Conservation (phyloP, 1,140 invertebrate genomes). For the Aphelinus certus region DNA sequence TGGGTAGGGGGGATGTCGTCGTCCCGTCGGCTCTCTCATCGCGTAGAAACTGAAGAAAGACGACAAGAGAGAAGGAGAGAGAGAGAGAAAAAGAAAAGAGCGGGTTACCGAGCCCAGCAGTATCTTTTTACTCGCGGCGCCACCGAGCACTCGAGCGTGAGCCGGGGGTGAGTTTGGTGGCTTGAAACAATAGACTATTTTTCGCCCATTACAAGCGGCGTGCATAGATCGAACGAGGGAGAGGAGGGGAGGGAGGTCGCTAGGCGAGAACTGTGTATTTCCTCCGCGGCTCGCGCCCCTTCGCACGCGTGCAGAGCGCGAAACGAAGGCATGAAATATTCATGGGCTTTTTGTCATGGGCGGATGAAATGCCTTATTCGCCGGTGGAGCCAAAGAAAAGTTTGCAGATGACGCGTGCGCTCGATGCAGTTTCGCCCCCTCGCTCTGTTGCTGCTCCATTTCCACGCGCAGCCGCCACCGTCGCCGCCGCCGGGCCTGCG, state of each 20-base stretch:
- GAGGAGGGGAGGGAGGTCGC: not conserved
- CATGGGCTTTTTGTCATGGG: conserved; percentile 7
- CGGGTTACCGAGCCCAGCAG: no score
- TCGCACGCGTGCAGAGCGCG: not conserved
- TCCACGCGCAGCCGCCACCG: no score
- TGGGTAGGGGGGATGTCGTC: no score
- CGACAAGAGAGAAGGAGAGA: no score
- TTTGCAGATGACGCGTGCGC: not conserved
- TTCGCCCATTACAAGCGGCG: conserved; percentile 8
- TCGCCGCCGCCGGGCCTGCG: no score
- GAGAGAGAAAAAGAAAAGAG: no score
- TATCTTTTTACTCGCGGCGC: not conserved
- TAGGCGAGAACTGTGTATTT: not conserved
- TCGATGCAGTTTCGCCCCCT: no score
- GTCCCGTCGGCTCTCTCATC: not conserved
- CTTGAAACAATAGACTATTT: conserved; percentile 22
- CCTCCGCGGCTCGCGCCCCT: not conserved
- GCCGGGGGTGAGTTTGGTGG: not conserved
- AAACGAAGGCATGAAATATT: conserved; percentile 23
- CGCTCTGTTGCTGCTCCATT: no score
- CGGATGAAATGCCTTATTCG: not conserved
- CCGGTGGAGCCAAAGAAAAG: not conserved
- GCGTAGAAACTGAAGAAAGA: no score
- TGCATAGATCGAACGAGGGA: conserved; percentile 11
- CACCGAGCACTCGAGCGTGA: not conserved